Percentiles rank a stretch among this genome's conserved stretches.
These are phyloP conservation scores for Danaus melanippus DNA, from an alignment of 1,140 invertebrate species.

Conservation along the genomic window DNA sequence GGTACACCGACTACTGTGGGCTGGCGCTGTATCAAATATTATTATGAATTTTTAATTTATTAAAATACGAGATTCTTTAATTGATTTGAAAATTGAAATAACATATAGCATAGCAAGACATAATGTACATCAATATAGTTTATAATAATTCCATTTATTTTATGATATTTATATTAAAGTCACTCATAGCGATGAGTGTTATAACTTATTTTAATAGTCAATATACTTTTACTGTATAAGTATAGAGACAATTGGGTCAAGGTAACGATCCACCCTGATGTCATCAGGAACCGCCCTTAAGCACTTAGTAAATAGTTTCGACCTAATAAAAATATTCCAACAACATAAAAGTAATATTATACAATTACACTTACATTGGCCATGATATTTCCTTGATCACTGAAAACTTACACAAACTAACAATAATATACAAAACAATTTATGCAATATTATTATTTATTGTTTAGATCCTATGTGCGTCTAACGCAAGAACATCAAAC, in stretches of 20 bases:
- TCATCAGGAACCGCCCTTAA: slow-evolving; percentile 31
- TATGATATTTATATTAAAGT: background rate
- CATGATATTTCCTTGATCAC: no score
- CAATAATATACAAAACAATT: no score
- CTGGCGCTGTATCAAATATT: slow-evolving; percentile 48
- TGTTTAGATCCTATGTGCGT: no score
- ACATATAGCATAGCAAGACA: background rate
- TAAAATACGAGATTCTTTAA: background rate
- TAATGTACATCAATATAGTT: background rate
- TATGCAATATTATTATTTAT: no score
- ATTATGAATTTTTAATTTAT: background rate
- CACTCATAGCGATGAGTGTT: background rate
- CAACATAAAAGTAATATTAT: no score
- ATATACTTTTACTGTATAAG: background rate
- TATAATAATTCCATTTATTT: background rate
- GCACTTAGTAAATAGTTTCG: no score
- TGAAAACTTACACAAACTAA: no score
- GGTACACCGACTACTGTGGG: slow-evolving; percentile 75
- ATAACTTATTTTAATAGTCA: background rate
- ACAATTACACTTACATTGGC: no score
- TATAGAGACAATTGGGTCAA: slow-evolving; percentile 14
- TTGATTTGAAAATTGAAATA: background rate
- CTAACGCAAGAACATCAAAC: no score
- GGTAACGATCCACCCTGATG: slow-evolving; percentile 23
- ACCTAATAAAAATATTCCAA: no score